Evolutionary conservation across 2,113 vertebrate genomes (phyloP).

Genomic region (Benitochromis conjunctus): DNA sequence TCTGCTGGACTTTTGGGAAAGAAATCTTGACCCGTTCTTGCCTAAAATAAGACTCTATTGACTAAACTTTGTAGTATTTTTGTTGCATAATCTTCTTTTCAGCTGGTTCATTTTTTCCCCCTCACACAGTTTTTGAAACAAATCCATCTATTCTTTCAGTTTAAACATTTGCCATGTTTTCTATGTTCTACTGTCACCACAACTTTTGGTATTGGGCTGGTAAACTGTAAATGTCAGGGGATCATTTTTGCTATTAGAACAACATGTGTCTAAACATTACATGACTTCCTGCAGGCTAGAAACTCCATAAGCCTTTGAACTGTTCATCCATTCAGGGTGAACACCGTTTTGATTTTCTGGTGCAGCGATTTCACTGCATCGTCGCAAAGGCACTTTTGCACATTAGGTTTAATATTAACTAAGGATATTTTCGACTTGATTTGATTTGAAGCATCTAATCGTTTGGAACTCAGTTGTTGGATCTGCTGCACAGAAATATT

Average conservation of each 20-base stretch:
- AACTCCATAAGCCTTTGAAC: neutral
- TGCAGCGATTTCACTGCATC: neutral
- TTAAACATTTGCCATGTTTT: neutral
- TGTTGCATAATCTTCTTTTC: accelerated
- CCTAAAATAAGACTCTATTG: too few relatives aligned
- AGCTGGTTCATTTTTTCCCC: accelerated
- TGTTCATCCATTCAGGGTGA: neutral
- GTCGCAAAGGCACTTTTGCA: neutral
- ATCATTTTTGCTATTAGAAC: neutral
- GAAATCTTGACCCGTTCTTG: too few relatives aligned
- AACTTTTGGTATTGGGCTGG: accelerated
- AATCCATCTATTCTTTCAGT: neutral
- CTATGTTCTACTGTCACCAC: neutral
- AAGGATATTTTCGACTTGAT: neutral
- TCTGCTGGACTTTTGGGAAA: too few relatives aligned
- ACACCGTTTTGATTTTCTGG: neutral
- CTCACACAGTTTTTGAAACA: neutral
- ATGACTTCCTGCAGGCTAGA: neutral
- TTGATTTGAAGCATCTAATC: neutral
- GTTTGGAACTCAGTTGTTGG: neutral
- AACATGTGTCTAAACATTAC: neutral
- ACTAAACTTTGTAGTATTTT: neutral
- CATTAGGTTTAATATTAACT: neutral
- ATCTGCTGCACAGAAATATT: neutral
- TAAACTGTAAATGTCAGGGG: neutral